These are phyloP conservation scores for Heterocephalus glaber DNA, from an alignment of 2,113 vertebrate genomes.

Conservation along the genomic window DNA sequence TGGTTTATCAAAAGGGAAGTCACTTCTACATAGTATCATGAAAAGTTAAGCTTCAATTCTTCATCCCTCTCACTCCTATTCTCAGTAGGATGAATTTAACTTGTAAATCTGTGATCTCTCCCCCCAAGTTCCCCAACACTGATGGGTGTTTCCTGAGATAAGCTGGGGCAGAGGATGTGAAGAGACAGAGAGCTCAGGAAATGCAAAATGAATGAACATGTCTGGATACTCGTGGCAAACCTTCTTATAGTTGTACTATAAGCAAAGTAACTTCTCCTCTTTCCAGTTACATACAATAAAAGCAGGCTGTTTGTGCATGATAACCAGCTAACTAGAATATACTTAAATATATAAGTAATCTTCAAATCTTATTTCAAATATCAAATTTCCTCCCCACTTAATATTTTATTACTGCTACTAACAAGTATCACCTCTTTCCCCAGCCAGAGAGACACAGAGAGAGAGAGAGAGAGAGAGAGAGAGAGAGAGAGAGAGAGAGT, in stretches of 20 bases:
- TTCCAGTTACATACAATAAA: not conserved
- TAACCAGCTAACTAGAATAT: not conserved
- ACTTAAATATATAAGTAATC: not conserved
- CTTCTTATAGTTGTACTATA: not conserved
- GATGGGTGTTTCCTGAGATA: constrained; percentile 51
- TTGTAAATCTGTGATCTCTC: not conserved
- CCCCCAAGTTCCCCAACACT: not conserved
- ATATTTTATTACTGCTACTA: not conserved
- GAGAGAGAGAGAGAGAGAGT: not conserved
- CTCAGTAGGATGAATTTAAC: constrained; percentile 2
- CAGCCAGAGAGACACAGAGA: not conserved
- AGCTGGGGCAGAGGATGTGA: not conserved
- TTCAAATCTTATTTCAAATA: not conserved
- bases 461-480: not conserved
- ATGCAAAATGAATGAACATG: not conserved
- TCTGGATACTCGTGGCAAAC: not conserved
- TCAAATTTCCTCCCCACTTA: not conserved
- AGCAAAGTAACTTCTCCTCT: not conserved
- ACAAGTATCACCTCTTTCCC: not conserved
- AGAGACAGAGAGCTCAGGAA: not conserved
- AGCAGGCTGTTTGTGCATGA: not conserved
- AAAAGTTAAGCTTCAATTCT: constrained; percentile 70
- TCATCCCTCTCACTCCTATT: not conserved
- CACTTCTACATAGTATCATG: not conserved
- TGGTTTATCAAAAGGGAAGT: constrained; percentile 70